Conservation (phyloP, 2,113 vertebrate species). For the Candoia aspera region DNA sequence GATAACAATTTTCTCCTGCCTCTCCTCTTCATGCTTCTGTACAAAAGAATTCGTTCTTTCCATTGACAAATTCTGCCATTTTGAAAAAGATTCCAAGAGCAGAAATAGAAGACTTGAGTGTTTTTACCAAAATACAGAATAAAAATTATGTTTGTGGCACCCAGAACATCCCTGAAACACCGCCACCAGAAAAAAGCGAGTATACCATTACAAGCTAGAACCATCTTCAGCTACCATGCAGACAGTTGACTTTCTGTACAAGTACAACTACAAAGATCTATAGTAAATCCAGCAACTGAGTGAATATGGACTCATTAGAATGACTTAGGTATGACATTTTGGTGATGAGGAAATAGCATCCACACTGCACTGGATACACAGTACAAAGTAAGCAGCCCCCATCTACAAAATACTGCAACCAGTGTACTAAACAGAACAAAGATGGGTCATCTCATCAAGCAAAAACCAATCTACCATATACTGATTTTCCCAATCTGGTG, state of each 20-base stretch:
- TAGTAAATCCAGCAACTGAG: neutral
- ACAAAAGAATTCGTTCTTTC: neutral
- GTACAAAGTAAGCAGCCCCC: neutral
- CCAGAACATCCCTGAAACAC: neutral
- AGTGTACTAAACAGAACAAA: neutral
- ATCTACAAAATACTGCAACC: neutral
- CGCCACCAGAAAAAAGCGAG: neutral
- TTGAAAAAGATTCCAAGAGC: neutral
- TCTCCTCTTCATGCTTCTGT: neutral
- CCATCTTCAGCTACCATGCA: neutral
- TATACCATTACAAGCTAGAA: neutral
- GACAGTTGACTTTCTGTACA: neutral
- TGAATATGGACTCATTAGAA: neutral
- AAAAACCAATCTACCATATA: neutral
- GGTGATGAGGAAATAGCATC: neutral
- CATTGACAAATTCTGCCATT: neutral
- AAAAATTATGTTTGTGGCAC: neutral
- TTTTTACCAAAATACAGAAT: neutral
- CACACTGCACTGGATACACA: neutral
- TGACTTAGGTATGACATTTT: neutral
- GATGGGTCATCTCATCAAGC: neutral
- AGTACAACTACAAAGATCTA: too few species aligned
- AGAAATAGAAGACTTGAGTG: neutral
- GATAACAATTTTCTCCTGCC: neutral
- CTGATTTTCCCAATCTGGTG: neutral